Conservation (phyloP, 1,140 invertebrate species). For the Drosophila sechellia region DNA sequence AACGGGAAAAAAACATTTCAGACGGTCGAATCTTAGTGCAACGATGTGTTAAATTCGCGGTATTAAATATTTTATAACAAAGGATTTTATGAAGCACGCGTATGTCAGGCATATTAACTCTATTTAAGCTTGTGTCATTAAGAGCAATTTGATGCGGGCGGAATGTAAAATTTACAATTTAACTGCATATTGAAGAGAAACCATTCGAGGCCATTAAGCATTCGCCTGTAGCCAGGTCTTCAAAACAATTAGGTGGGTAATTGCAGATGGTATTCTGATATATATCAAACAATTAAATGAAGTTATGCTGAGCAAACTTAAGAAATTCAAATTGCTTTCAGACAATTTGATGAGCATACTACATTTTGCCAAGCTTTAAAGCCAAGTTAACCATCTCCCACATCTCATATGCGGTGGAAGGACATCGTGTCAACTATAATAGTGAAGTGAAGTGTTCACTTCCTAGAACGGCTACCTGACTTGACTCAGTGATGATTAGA, state of each 20-base stretch:
- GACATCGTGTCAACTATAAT: slow-evolving; percentile 1
- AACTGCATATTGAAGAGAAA: background rate
- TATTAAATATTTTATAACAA: slow-evolving; percentile 28
- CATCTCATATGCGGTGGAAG: slow-evolving; percentile 1
- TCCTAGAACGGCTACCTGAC: slow-evolving; percentile 18
- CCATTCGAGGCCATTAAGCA: slow-evolving; percentile 8
- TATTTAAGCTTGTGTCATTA: slow-evolving; percentile 8
- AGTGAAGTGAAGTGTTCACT: slow-evolving; percentile 18
- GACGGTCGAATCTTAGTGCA: slow-evolving; percentile 2
- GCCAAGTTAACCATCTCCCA: background rate
- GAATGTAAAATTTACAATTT: slow-evolving; percentile 1
- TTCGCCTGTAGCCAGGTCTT: background rate
- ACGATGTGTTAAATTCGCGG: slow-evolving; percentile 27
- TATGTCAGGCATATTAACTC: slow-evolving; percentile 3
- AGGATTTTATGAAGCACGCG: background rate
- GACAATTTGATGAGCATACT: background rate
- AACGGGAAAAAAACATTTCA: slow-evolving; percentile 3
- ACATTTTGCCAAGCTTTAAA: background rate
- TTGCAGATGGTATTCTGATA: background rate
- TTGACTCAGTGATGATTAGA: slow-evolving; percentile 19
- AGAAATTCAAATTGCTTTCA: background rate
- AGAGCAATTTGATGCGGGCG: slow-evolving; percentile 9
- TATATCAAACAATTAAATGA: no score
- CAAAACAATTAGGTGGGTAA: background rate
- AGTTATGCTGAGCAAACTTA: background rate